Conservation (phyloP, 2,113 vertebrate species). For the Bombycilla garrulus region DNA sequence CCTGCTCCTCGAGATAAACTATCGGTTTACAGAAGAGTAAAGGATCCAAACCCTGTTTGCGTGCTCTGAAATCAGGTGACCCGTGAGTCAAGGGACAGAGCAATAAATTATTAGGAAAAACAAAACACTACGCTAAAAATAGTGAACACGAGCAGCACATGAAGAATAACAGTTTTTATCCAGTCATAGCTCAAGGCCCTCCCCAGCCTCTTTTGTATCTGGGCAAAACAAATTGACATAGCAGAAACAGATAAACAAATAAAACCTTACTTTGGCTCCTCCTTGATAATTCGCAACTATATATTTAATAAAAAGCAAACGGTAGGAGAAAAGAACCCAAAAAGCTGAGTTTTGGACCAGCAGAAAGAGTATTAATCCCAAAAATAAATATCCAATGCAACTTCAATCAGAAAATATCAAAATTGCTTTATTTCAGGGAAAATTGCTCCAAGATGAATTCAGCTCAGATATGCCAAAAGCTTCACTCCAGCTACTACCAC, state of each 20-base stretch:
- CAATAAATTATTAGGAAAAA: background rate
- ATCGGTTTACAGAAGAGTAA: background rate
- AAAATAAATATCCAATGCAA: background rate
- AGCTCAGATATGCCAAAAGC: background rate
- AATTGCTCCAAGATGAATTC: background rate
- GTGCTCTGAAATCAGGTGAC: background rate
- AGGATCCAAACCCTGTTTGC: background rate
- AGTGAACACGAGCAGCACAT: fast-evolving
- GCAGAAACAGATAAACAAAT: background rate
- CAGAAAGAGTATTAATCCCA: background rate
- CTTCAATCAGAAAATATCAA: background rate
- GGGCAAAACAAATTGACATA: background rate
- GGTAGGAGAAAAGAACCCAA: fast-evolving
- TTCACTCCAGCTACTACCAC: background rate
- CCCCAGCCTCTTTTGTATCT: background rate
- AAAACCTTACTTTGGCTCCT: background rate
- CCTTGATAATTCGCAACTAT: background rate
- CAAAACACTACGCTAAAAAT: constrained; percentile 29
- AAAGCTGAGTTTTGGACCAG: background rate
- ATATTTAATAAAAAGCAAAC: background rate
- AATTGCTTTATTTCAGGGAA: background rate
- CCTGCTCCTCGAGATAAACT: background rate
- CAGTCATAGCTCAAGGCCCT: background rate
- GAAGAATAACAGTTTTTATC: background rate
- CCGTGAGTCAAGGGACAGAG: background rate